A percentile compares a stretch with the other conserved stretches of the same genome.
Evolutionary conservation across 2,113 vertebrate genomes (phyloP).

Genomic region (Haliaeetus leucogaster): DNA sequence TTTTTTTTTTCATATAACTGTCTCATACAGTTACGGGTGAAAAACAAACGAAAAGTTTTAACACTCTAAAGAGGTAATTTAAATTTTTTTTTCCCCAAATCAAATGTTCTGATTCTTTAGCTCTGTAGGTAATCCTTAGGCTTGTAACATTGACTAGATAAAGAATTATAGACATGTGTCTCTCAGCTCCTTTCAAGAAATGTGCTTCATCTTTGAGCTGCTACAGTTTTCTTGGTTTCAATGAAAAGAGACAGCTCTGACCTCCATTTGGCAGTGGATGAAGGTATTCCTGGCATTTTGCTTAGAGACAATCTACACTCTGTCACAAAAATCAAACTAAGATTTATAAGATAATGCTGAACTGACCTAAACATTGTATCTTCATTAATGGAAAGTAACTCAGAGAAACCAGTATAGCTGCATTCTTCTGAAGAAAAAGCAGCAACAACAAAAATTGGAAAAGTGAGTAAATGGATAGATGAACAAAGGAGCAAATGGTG

Average conservation of each 20-base stretch:
- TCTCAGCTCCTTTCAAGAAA: background rate
- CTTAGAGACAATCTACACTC: constrained; percentile 41
- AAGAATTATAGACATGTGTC: background rate
- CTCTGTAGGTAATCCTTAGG: background rate
- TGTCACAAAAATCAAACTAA: constrained; percentile 52
- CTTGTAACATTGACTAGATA: background rate
- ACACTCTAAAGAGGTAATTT: background rate
- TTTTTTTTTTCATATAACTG: background rate
- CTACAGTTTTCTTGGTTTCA: background rate
- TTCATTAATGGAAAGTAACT: background rate
- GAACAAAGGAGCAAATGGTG: background rate
- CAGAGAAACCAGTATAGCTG: background rate
- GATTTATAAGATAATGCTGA: constrained; percentile 54
- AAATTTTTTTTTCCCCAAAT: background rate
- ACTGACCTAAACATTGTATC: constrained; percentile 1
- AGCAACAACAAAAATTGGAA: background rate
- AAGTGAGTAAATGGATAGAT: background rate
- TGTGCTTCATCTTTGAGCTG: background rate
- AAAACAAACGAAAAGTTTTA: background rate
- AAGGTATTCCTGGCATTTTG: constrained; percentile 24
- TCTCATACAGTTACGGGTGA: background rate
- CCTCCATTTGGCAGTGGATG: background rate
- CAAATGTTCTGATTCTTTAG: background rate
- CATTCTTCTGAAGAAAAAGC: background rate
- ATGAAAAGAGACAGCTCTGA: constrained; percentile 32